These are phyloP conservation scores for Cossypha dichroa DNA, from an alignment of 2,797 vertebrate genomes.

Conservation along the genomic window DNA sequence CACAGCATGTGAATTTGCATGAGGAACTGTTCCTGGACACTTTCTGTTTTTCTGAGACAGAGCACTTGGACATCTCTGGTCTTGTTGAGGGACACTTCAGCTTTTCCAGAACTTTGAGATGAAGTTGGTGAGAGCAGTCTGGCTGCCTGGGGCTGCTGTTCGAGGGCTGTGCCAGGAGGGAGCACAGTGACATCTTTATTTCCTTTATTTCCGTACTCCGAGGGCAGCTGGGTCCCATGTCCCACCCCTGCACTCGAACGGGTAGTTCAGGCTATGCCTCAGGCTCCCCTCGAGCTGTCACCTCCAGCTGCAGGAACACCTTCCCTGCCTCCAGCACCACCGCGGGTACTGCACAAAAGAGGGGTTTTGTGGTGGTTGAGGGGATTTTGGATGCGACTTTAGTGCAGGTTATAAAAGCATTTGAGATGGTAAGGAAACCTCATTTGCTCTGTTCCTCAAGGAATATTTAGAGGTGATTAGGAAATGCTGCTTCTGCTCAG, in stretches of 20 bases:
- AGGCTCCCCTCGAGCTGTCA: background rate
- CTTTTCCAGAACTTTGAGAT: background rate
- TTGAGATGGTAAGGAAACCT: background rate
- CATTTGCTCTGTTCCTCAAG: background rate
- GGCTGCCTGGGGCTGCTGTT: background rate
- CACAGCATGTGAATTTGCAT: background rate
- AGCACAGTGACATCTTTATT: rapidly evolving
- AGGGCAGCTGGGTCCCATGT: rapidly evolving
- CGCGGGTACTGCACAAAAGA: rapidly evolving
- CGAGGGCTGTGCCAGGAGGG: background rate
- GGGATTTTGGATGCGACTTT: rapidly evolving
- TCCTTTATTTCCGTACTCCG: rapidly evolving
- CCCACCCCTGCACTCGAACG: background rate
- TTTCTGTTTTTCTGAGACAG: background rate
- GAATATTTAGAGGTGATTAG: background rate
- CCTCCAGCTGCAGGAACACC: background rate
- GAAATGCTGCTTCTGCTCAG: background rate
- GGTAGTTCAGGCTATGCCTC: background rate
- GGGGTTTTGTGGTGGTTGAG: background rate
- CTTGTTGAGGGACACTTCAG: background rate
- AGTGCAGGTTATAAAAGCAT: background rate
- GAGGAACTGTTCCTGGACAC: background rate
- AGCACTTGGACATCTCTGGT: background rate
- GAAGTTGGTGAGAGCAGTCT: background rate
- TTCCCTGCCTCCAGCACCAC: background rate